Base-by-base conservation (phyloP, 2,888 invertebrate genomes). In the Euzophera pinguis region DNA sequence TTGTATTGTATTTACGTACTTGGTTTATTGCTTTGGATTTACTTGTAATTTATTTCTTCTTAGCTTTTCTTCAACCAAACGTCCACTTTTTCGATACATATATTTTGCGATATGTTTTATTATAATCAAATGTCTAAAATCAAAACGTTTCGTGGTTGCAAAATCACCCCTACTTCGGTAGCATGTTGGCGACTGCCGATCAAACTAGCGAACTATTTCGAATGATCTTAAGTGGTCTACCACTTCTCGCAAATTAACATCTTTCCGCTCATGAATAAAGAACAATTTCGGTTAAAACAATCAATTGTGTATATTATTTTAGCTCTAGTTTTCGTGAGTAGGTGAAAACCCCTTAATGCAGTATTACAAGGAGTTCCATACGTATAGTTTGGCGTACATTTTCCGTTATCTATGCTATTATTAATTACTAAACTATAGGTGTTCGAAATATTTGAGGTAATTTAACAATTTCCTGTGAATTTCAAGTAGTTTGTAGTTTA, bases 181-280 rank as follows among this genome's bases (percentile, higher is more conserved):
- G 64, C 66, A 69, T 69, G 72, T 75, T 65, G 57, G 64, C 65
- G 62, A 70, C 67, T 67, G 66, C 69, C 68, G 68, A 72, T 71
- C 68, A 71, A 72, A 69, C 66, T 64, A 56, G 63, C 62, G 50
- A 65, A 71, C 65, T 71, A 61, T 61, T 60, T 55, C 53, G 56
- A 63, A 65, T 58, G 59, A 63, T 59, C 61, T 58, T 55, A 64
- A 52, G 37, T 22, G 47, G 43, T 47, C 17, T 53, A 43, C 32
- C 43, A 47, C 12, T 22, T 27, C 35, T 47, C 50, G 41, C 51
- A 41, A 57, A 29, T 53, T 27, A 16, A 16, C 10, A 50, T 49
- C 39, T 47, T 53, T 47, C 10, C 9, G 32, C 37, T 16, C 27
- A n/a, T 8, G 6, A 13, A 37, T 37, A 50, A 12, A 22, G 42